Base-by-base conservation (phyloP, 2,797 vertebrate species). In the Pristis pectinata region DNA sequence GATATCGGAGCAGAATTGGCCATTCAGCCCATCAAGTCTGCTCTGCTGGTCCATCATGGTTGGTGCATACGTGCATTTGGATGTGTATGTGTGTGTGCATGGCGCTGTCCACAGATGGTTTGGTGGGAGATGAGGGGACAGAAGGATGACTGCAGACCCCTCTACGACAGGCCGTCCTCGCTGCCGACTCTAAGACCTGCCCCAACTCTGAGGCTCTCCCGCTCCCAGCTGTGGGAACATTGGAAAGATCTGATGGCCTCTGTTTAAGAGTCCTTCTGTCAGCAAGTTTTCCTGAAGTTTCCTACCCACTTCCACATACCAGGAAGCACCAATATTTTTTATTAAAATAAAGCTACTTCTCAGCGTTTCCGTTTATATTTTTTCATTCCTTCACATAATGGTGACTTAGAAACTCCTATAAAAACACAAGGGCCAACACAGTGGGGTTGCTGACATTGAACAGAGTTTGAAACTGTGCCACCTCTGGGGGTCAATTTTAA, bases 341-440 rank as follows among this genome's bases (percentile, higher is more conserved):
- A 91, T 91, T 91, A 91, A 91, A 91, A 91, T 91, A 64, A 91
- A 91, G n/a, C 59, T 91, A 64, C 87, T 91, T 91, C 67, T 91
- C 87, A 91, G 87, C 41, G 64, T 67, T 91, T 91, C 87, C 59
- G n/a, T 27, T 37, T 41, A 91, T 91, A 91, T 91, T 67, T 67
- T 64, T 91, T 91, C 34, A 89, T 61, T 89, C 85, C 83, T 56
- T 87, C n/a, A 91, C 87, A 91, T 27, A 41, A 67, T n/a, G 87
- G 87, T 91, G 87, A 91, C 87, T 64, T 67, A 67, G 87, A 67
- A 67, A 41, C 67, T 59, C 53, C 59, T 87, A 37, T 34, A 56
- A 87, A 87, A 87, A 87, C 87, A 91, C 83, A 67, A 91, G 59
- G n/a, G 19, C 59, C 19, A 27, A 24, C n/a, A 91, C 59, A 91